Evolutionary conservation across 2,113 vertebrate genomes (phyloP).

Genomic region (Chaetura pelagica): DNA sequence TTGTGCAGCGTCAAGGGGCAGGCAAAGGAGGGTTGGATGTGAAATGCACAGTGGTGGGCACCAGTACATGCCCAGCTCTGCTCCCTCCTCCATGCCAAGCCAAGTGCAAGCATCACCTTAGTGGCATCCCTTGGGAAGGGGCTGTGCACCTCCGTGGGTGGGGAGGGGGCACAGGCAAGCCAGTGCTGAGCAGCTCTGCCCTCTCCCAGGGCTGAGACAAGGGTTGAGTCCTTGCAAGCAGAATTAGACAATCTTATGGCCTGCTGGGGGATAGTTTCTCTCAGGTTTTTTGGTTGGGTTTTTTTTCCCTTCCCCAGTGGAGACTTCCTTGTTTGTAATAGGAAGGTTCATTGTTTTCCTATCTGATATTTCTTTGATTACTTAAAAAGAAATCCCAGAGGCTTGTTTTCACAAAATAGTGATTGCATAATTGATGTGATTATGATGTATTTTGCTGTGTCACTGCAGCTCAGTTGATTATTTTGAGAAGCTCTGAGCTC

Average conservation of each 20-base stretch:
- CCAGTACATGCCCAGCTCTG: neutral
- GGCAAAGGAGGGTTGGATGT: neutral
- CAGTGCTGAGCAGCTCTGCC: neutral
- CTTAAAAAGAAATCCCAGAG: slow-evolving; percentile 66
- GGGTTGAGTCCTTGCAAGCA: neutral
- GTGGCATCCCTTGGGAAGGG: neutral
- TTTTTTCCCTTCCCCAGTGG: rapidly evolving
- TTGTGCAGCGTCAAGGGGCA: rapidly evolving
- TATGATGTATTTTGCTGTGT: slow-evolving; percentile 61
- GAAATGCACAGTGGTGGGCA: neutral
- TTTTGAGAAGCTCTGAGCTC: slow-evolving; percentile 53
- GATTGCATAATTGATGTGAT: slow-evolving; percentile 66
- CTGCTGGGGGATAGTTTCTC: neutral
- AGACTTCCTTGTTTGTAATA: neutral
- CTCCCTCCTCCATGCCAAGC: neutral
- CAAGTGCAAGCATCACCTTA: rapidly evolving
- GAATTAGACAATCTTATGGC: neutral
- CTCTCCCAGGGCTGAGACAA: neutral
- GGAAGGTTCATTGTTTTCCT: slow-evolving; percentile 55
- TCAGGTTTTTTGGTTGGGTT: neutral
- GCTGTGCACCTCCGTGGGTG: neutral
- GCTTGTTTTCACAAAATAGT: slow-evolving; percentile 68
- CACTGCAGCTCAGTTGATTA: slow-evolving; percentile 40
- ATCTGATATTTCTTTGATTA: slow-evolving; percentile 67
- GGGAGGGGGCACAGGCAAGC: neutral